phyloP scores from a whole-genome alignment of 2,113 vertebrate species.

The Chlamydotis undulata region DNA sequence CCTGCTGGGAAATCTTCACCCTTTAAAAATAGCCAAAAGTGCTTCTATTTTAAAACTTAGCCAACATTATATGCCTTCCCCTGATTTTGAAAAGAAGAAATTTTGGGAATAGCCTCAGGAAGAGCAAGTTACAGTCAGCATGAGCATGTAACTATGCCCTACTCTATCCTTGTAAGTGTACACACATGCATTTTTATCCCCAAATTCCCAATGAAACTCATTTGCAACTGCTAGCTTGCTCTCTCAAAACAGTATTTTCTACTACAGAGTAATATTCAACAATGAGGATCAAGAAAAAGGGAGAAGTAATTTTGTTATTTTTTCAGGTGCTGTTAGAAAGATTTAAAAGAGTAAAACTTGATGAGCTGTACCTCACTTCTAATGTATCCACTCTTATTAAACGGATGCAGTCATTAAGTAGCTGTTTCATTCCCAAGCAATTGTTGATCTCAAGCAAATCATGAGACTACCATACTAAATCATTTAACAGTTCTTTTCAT shows the following conservation, averaged over 20 bases:
- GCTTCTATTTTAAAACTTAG: not conserved
- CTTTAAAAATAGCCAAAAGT: not conserved
- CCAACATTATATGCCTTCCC: not conserved
- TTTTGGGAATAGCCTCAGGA: not conserved
- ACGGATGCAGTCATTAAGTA: not conserved
- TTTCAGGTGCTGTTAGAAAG: not conserved
- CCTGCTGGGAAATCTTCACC: not conserved
- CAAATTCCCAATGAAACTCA: not conserved
- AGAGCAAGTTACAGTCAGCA: not conserved
- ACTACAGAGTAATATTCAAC: not conserved
- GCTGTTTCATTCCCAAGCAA: not conserved
- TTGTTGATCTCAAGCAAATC: not conserved
- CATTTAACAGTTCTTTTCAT: not conserved
- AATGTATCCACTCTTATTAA: not conserved
- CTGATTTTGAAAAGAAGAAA: not conserved
- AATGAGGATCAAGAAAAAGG: not conserved
- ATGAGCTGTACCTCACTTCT: not conserved
- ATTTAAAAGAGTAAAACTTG: not conserved
- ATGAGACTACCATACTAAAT: not conserved
- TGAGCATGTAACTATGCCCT: not conserved
- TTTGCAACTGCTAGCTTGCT: not conserved
- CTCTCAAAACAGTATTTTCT: not conserved
- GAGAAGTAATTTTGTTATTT: not conserved
- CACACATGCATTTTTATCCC: not conserved
- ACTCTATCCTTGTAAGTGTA: not conserved